Evolutionary conservation across 1,140 invertebrate species (phyloP).

Genomic region (Drosophila kikkawai): DNA sequence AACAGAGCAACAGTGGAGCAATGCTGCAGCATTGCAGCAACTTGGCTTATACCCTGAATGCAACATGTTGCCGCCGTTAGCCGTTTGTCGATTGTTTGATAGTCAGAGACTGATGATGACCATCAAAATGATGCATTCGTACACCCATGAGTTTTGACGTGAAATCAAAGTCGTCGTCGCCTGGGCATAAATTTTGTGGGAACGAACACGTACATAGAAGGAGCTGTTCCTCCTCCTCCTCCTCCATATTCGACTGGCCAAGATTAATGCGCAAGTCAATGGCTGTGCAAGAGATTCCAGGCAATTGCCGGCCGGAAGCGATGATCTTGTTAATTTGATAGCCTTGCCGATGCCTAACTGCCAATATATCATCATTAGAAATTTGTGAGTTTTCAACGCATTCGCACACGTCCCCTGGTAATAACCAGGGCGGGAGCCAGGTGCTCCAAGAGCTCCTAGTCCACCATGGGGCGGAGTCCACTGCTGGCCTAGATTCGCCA

Average conservation of each 20-base stretch:
- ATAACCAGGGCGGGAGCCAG: constrained; percentile 24
- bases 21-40: constrained; percentile 38
- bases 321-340: constrained; percentile 83
- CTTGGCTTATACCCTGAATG: constrained; percentile 27
- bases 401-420: constrained; percentile 68
- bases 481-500: constrained; percentile 38
- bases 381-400: constrained; percentile 80
- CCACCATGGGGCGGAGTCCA: constrained; percentile 10
- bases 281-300: constrained; percentile 10
- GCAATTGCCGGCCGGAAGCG: constrained; percentile 74
- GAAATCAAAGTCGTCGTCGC: constrained; percentile 77
- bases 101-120: constrained; percentile 84
- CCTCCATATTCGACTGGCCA: neutral
- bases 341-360: constrained; percentile 46
- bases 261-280: constrained; percentile 79
- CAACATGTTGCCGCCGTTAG: constrained; percentile 56
- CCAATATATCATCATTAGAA: constrained; percentile 80
- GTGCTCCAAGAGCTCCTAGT: neutral
- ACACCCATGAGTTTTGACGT: constrained; percentile 84
- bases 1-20: constrained; percentile 57
- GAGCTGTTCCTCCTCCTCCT: constrained; percentile 8
- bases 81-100: constrained; percentile 75
- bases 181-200: constrained; percentile 72
- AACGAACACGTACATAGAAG: constrained; percentile 22
- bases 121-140: constrained; percentile 84